These are phyloP conservation scores for Parelbella ahira DNA, from an alignment of 2,888 invertebrate genomes.

Conservation along the genomic window DNA sequence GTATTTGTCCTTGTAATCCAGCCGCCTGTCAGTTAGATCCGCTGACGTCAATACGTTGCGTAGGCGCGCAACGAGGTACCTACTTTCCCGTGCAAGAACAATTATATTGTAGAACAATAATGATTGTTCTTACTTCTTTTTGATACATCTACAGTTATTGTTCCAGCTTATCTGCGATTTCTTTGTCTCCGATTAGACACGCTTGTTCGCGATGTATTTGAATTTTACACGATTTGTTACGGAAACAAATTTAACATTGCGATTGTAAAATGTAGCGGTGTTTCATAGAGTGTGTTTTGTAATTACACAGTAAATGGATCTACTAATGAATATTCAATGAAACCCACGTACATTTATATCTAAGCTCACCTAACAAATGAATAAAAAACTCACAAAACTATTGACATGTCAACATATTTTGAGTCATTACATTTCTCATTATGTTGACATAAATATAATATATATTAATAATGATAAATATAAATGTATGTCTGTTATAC, in stretches of 20 bases:
- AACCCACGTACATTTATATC: no score
- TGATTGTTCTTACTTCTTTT: neutral
- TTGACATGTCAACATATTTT: no score
- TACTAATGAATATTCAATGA: no score
- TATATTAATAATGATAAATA: no score
- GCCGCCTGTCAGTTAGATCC: neutral
- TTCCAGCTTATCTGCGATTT: neutral
- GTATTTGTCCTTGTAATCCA: no score
- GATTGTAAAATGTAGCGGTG: neutral
- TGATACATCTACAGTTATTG: constrained; percentile 1
- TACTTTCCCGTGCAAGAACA: neutral
- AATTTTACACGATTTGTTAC: neutral
- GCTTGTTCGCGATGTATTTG: neutral
- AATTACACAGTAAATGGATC: no score
- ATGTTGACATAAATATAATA: no score
- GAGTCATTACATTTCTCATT: no score
- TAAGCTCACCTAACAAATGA: no score
- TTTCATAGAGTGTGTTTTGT: no score
- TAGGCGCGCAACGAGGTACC: neutral
- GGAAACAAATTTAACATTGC: constrained; percentile 1
- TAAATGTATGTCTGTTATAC: no score
- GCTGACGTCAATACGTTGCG: constrained; percentile 2
- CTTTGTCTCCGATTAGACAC: constrained; percentile 1
- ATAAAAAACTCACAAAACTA: no score
- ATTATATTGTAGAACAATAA: neutral